Conservation (phyloP, 2,797 vertebrate species). For the Takifugu ocellatus region DNA sequence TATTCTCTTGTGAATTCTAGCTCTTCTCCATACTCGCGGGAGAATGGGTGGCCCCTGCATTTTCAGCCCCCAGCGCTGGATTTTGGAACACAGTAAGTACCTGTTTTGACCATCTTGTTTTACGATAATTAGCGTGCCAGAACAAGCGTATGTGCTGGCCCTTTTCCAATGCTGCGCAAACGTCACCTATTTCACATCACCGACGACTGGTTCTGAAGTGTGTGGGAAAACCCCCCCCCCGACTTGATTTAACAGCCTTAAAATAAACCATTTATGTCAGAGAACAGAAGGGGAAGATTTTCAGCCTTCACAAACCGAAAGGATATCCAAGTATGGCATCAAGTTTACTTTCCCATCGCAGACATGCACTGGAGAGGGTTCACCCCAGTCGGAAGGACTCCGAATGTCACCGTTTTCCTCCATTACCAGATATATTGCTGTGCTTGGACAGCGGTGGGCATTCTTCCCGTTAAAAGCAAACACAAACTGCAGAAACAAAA, state of each 20-base stretch:
- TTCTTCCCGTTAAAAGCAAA: conserved; percentile 24
- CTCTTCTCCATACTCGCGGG: conserved; percentile 81
- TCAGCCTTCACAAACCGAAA: conserved; percentile 15
- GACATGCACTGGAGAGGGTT: conserved; percentile 24
- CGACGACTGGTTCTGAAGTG: conserved; percentile 4
- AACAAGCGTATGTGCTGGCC: conserved; percentile 8
- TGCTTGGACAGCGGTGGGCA: conserved; percentile 19
- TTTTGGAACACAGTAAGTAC: conserved; percentile 92
- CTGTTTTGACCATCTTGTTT: conserved; percentile 21
- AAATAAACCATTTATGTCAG: conserved; percentile 3
- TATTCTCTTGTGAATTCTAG: conserved; percentile 61
- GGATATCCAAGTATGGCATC: conserved; percentile 61
- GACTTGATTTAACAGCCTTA: conserved; percentile 4
- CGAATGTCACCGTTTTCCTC: conserved; percentile 32
- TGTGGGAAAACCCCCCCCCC: conserved; percentile 23
- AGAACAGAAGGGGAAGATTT: conserved; percentile 12
- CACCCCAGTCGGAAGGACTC: conserved; percentile 29
- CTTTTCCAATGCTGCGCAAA: neutral
- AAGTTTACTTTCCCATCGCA: conserved; percentile 48
- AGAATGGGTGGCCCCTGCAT: conserved; percentile 83
- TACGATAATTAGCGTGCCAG: neutral
- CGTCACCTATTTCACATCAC: conserved; percentile 3
- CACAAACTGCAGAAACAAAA: conserved; percentile 3
- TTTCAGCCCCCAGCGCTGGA: conserved; percentile 90
- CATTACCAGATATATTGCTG: conserved; percentile 32